Percentiles rank a stretch among this genome's conserved stretches.
Evolutionary conservation across 2,888 invertebrate genomes (phyloP).

Genomic region (Hydraecia micacea): DNA sequence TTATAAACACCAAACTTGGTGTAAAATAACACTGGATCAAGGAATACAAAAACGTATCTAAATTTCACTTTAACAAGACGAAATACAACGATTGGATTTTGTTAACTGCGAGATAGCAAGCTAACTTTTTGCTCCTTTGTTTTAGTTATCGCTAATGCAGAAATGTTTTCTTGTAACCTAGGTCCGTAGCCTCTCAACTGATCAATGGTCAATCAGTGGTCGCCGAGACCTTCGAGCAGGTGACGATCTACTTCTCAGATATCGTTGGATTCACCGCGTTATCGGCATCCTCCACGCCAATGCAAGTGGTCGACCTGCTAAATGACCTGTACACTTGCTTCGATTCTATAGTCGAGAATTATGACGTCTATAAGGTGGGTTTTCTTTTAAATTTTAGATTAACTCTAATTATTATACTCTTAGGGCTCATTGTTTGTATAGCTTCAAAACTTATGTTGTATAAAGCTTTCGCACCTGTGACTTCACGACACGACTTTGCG

Average conservation of each 20-base stretch:
- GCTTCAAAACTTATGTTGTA: not conserved
- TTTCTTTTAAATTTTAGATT: not conserved
- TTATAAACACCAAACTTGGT: not conserved
- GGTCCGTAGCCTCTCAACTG: conserved; percentile 96
- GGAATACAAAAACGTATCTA: not conserved
- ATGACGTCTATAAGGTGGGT: conserved; percentile 98
- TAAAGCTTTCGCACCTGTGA: not conserved
- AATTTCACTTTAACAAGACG: not conserved
- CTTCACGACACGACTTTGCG: not conserved
- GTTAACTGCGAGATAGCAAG: not conserved
- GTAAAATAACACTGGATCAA: too few relatives aligned
- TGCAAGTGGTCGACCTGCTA: conserved; percentile 97
- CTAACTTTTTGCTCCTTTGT: not conserved
- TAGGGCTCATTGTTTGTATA: not conserved
- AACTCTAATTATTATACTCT: not conserved
- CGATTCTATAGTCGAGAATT: conserved; percentile 98
- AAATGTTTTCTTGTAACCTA: conserved; percentile 68
- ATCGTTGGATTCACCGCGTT: conserved; percentile 97
- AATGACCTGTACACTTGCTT: conserved; percentile 99
- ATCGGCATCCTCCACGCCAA: conserved; percentile 97
- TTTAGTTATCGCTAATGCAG: not conserved
- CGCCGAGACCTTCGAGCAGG: conserved; percentile 97
- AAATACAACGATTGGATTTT: not conserved
- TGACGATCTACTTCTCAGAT: conserved; percentile 98
- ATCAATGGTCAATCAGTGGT: conserved; percentile 97